Conservation (phyloP, 2,888 invertebrate species). For the Mechanitis mazaeus region DNA sequence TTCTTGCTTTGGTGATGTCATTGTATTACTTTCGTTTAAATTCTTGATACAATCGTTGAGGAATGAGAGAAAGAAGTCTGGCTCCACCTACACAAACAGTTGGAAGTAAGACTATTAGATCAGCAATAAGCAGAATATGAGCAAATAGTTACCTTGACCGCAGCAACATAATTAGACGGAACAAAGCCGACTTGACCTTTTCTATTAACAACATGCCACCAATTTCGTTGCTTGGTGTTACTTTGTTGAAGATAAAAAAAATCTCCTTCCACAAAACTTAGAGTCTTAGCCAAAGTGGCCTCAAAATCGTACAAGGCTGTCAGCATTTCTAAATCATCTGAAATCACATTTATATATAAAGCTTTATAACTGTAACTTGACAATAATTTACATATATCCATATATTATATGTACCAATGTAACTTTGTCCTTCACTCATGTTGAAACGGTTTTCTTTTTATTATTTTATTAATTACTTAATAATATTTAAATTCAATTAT, state of each 20-base stretch:
- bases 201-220: slow-evolving; percentile 92
- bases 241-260: slow-evolving; percentile 87
- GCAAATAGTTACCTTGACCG: slow-evolving; percentile 78
- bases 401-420: background rate
- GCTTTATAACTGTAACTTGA: background rate
- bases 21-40: slow-evolving; percentile 61
- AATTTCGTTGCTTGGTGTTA: slow-evolving; percentile 87
- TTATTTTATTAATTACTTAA: background rate
- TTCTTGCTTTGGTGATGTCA: slow-evolving; percentile 78
- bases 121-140: slow-evolving; percentile 1
- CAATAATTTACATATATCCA: background rate
- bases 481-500: too few relatives aligned
- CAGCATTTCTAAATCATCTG: slow-evolving; percentile 87
- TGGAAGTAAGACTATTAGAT: background rate
- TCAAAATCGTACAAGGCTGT: slow-evolving; percentile 90
- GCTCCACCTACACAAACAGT: slow-evolving; percentile 74
- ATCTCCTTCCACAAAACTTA: slow-evolving; percentile 88
- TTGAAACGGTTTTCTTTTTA: background rate
- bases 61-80: slow-evolving; percentile 83
- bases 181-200: slow-evolving; percentile 90
- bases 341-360: slow-evolving; percentile 31
- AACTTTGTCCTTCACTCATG: slow-evolving; percentile 1
- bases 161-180: slow-evolving; percentile 90
- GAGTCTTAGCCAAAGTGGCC: slow-evolving; percentile 88
- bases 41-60: slow-evolving; percentile 82